Evolutionary conservation across 2,888 invertebrate species (phyloP).

Genomic region (Mamestra brassicae): DNA sequence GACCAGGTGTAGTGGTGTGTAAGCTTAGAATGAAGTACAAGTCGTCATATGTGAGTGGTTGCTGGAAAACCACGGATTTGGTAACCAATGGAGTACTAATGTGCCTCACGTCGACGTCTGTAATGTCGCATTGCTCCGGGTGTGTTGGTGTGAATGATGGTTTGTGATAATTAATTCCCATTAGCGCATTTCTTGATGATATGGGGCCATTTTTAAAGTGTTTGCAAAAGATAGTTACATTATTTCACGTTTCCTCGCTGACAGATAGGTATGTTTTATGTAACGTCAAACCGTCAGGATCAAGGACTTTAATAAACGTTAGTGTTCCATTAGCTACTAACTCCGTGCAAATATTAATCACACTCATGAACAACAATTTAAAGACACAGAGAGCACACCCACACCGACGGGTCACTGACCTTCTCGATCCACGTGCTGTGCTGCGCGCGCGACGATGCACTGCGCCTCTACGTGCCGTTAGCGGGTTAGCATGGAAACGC

Average conservation of each 20-base stretch:
- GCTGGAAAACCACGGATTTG: conserved; percentile 29
- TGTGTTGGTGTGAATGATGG: no score
- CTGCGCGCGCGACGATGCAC: conserved; percentile 87
- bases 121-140: no score
- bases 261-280: background rate
- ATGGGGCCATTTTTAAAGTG: no score
- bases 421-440: conserved; percentile 97
- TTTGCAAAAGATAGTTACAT: background rate
- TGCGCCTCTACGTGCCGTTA: conserved; percentile 90
- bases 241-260: no score
- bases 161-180: no score
- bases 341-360: conserved; percentile 43
- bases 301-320: background rate
- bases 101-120: no score
- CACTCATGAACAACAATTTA: conserved; percentile 61
- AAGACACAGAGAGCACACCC: conserved; percentile 59
- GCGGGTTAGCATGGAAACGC: conserved; percentile 91
- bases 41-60: conserved; percentile 58
- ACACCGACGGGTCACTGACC: conserved; percentile 90
- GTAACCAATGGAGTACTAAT: conserved; percentile 23
- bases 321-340: conserved; percentile 13
- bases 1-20: conserved; percentile 66
- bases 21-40: conserved; percentile 64
- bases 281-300: background rate
- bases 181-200: no score